phyloP scores from a whole-genome alignment of 2,797 vertebrate genomes.

The Anableps anableps region DNA sequence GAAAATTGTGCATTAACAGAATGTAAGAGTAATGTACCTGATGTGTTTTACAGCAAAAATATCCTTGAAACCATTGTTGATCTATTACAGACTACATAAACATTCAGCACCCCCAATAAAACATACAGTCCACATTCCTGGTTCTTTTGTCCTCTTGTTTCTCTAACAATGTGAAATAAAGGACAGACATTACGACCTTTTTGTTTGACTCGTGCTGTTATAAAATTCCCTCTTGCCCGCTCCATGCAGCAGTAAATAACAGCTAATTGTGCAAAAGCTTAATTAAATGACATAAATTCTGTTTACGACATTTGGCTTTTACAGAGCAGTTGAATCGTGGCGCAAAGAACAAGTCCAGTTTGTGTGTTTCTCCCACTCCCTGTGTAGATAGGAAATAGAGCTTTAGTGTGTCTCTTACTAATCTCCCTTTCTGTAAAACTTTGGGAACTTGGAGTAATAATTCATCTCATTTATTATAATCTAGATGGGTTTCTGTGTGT shows the following conservation, averaged over 20 bases:
- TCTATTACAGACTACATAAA: slow-evolving; percentile 32
- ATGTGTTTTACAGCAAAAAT: background rate
- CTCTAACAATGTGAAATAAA: slow-evolving; percentile 68
- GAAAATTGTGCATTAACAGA: slow-evolving; percentile 3
- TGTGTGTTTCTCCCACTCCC: slow-evolving; percentile 11
- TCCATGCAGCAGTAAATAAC: slow-evolving; percentile 79
- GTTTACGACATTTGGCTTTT: slow-evolving; percentile 74
- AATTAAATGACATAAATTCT: slow-evolving; percentile 85
- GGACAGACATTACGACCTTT: slow-evolving; percentile 69
- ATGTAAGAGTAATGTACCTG: background rate
- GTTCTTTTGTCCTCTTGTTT: slow-evolving; percentile 52
- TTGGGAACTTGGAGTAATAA: slow-evolving; percentile 48
- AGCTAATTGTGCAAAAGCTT: slow-evolving; percentile 80
- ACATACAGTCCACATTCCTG: slow-evolving; percentile 19
- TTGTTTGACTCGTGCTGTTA: slow-evolving; percentile 50
- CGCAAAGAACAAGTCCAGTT: slow-evolving; percentile 15
- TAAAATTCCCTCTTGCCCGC: slow-evolving; percentile 59
- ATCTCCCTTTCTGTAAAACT: slow-evolving; percentile 50
- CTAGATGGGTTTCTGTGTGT: slow-evolving; percentile 27
- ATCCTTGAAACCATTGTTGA: slow-evolving; percentile 6
- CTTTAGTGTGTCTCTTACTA: slow-evolving; percentile 43
- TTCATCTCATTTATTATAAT: slow-evolving; percentile 66
- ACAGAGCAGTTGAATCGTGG: slow-evolving; percentile 57
- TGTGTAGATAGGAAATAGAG: slow-evolving; percentile 17
- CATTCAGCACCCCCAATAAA: slow-evolving; percentile 28